These are phyloP conservation scores for Geotrypetes seraphini DNA, from an alignment of 2,797 vertebrate genomes.

Conservation along the genomic window DNA sequence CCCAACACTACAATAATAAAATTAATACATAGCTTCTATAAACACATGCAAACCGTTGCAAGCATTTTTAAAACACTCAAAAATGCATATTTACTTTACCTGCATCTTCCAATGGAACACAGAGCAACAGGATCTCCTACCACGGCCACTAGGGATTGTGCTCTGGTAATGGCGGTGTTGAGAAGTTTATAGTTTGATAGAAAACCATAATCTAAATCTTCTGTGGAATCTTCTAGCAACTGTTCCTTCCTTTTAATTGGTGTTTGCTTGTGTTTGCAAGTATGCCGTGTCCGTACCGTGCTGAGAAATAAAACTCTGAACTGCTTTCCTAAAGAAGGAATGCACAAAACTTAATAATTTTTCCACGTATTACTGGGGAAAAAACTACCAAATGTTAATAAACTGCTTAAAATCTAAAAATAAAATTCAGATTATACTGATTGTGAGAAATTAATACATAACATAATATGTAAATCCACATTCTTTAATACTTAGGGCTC, in stretches of 20 bases:
- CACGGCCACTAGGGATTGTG: slow-evolving; percentile 93
- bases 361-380: slow-evolving; percentile 1
- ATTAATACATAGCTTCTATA: too few species aligned
- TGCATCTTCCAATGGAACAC: slow-evolving; percentile 95
- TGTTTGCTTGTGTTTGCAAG: slow-evolving; percentile 96
- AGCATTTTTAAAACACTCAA: too few species aligned
- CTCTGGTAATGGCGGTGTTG: slow-evolving; percentile 96
- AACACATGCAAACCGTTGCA: background rate
- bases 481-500: too few species aligned
- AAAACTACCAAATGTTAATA: slow-evolving; percentile 2
- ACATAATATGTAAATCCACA: too few species aligned
- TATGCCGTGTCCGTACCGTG: slow-evolving; percentile 92
- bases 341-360: slow-evolving; percentile 13
- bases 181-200: slow-evolving; percentile 98
- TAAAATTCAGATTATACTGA: too few species aligned
- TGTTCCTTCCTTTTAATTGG: slow-evolving; percentile 97
- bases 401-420: too few species aligned
- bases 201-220: slow-evolving; percentile 96
- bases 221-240: slow-evolving; percentile 91
- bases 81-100: slow-evolving; percentile 54
- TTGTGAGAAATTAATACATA: too few species aligned
- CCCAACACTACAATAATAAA: too few species aligned
- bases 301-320: slow-evolving; percentile 95
- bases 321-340: slow-evolving; percentile 76
- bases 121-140: slow-evolving; percentile 95